Percentiles rank a stretch among this genome's conserved stretches.
Conservation (phyloP, 2,888 invertebrate species). For the Callimorpha dominula region DNA sequence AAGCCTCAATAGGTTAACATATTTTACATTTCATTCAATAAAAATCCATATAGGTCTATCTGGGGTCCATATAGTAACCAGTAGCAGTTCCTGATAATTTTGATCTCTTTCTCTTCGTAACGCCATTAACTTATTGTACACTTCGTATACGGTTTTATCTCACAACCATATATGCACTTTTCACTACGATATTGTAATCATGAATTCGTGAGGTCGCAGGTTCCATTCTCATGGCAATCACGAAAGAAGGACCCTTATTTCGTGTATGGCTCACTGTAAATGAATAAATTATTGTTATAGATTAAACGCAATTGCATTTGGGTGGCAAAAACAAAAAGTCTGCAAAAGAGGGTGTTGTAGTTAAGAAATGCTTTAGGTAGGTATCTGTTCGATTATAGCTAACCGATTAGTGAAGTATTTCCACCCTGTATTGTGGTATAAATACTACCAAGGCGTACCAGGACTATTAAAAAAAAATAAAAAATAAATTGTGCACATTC, state of each 20-base stretch:
- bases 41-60: too few species aligned
- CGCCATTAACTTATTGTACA: slow-evolving; percentile 8
- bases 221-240: background rate
- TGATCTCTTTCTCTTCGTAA: slow-evolving; percentile 5
- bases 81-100: slow-evolving; percentile 6
- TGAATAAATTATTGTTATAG: too few species aligned
- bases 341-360: too few species aligned
- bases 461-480: background rate
- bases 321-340: too few species aligned
- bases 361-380: background rate
- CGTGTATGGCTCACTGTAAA: background rate
- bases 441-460: background rate
- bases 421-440: too few species aligned
- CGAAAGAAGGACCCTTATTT: background rate
- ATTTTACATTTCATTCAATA: background rate
- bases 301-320: too few species aligned
- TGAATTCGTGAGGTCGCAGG: background rate
- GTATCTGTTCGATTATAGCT: background rate
- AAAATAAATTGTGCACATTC: background rate
- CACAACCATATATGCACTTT: background rate
- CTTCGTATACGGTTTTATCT: slow-evolving; percentile 14
- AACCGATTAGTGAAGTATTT: background rate
- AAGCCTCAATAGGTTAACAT: background rate
- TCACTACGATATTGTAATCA: background rate
- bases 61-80: slow-evolving; percentile 3